These are phyloP conservation scores for Pocillopora verrucosa DNA, from an alignment of 64 coral and sea anemone species.

Conservation along the genomic window DNA sequence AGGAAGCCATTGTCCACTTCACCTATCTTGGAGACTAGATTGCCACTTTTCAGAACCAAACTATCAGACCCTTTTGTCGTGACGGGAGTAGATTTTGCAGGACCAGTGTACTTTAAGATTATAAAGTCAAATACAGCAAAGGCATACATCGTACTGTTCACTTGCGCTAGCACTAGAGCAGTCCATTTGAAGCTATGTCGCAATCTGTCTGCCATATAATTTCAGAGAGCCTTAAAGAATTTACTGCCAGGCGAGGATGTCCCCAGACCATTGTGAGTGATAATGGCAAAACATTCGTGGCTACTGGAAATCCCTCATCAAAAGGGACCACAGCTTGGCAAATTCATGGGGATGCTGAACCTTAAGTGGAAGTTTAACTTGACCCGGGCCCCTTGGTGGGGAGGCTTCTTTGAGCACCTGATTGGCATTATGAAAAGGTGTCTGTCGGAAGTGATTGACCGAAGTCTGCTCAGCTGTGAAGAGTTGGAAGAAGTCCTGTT, in stretches of 20 bases:
- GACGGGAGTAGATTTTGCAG: constrained; percentile 56
- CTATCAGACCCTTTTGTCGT: constrained; percentile 37
- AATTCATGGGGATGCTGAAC: no score
- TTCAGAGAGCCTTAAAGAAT: constrained; percentile 55
- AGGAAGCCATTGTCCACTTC: constrained; percentile 11
- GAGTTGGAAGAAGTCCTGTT: constrained; percentile 40
- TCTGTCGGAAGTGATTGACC: constrained; percentile 22
- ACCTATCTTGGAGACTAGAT: not conserved
- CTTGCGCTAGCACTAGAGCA: constrained; percentile 41
- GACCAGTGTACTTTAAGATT: constrained; percentile 55
- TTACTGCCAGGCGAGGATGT: constrained; percentile 34
- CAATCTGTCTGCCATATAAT: constrained; percentile 4
- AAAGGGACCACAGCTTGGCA: no score
- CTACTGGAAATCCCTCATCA: no score
- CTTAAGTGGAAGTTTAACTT: no score
- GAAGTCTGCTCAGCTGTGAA: constrained; percentile 1
- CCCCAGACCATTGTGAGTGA: no score
- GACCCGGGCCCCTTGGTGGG: constrained; percentile 76
- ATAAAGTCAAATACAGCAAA: constrained; percentile 14
- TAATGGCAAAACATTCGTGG: no score
- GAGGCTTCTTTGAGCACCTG: constrained; percentile 56
- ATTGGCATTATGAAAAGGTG: constrained; percentile 62
- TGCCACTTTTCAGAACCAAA: constrained; percentile 20
- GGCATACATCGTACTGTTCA: constrained; percentile 47
- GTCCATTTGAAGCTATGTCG: constrained; percentile 30